A percentile compares a stretch with the other conserved stretches of the same genome.
Conservation (phyloP, 2,797 vertebrate genomes). For the Chrosomus eos region DNA sequence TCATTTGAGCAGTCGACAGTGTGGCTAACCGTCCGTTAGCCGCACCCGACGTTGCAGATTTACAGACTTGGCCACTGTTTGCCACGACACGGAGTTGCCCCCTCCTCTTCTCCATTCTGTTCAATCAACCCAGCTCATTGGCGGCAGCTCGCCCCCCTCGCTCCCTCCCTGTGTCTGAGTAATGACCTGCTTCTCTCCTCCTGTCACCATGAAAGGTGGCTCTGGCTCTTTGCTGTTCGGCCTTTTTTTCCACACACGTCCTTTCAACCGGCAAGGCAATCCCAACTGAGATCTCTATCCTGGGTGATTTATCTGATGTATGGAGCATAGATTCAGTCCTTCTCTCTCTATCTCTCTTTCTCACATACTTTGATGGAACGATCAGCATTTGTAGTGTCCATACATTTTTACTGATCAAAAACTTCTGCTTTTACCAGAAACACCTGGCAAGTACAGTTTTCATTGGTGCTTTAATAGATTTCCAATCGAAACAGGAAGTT, state of each 20-base stretch:
- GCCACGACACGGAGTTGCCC: constrained; percentile 40
- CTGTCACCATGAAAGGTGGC: constrained; percentile 81
- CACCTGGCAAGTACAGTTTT: not conserved
- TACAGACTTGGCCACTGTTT: constrained; percentile 30
- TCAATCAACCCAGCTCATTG: constrained; percentile 66
- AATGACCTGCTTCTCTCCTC: constrained; percentile 78
- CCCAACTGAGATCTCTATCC: constrained; percentile 83
- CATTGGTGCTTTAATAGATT: not conserved
- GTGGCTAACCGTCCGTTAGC: constrained; percentile 48
- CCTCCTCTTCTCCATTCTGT: constrained; percentile 65
- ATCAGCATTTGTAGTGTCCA: constrained; percentile 61
- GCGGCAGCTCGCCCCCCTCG: constrained; percentile 37
- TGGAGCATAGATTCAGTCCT: constrained; percentile 50
- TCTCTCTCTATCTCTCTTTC: constrained; percentile 35
- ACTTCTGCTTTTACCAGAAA: constrained; percentile 22
- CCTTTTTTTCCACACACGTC: constrained; percentile 77
- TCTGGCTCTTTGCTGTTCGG: constrained; percentile 75
- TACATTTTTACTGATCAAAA: constrained; percentile 61
- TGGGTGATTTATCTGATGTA: constrained; percentile 78
- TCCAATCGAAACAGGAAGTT: not conserved
- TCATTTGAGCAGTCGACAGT: constrained; percentile 43
- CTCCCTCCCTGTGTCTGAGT: constrained; percentile 69
- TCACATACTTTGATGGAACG: constrained; percentile 46
- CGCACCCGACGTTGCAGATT: constrained; percentile 35
- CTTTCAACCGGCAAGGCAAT: constrained; percentile 78